Evolutionary conservation across 2,797 vertebrate genomes (phyloP), one percentile per base, ranked within the genome.

Genomic region (Bucorvus abyssinicus): DNA sequence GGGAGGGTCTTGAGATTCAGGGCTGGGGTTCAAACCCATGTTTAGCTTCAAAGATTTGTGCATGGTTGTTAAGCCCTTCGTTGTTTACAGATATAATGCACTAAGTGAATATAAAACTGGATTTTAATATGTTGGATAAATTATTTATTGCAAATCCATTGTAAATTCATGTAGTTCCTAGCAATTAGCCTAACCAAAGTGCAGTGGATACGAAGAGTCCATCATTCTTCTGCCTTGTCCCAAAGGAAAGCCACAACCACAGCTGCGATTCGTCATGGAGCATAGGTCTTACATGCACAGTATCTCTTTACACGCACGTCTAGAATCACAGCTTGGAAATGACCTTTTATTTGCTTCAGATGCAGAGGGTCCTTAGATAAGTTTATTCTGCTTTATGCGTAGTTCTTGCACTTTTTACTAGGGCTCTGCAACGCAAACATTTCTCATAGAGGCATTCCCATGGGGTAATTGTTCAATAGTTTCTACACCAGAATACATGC

Each of bases 61-160:
- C 14, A 32, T 7, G 38, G 34, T 56, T 89, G 40, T 85, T 86
- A 93, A 81, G 59, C 59, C n/a, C 49, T 69, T 86, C 1, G 0
- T 69, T 84, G 26, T 84, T 86, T 91, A 79, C 29, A 88, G 63
- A 67, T 59, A 79, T 26, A 45, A 79, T 59, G 38, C 34, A 76
- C 32, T 42, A 75, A 90, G 52, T 45, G 80, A 88, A 73, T 40
- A 74, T 30, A 76, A 84, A 95, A 65, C 21, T 32, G 73, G 45
- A 82, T 45, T 90, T 85, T 52, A 53, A 5, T 50, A 59, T 42
- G 7, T 73, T 87, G 15, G 26, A 63, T 87, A 81, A 86, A 94
- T 96, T 89, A 94, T 86, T 94, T 94, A 81, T 76, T 30, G 60
- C 9, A 42, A 68, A 86, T 57, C 30, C 47, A 74, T 91, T 78